These are phyloP conservation scores for Bucco capensis DNA, from an alignment of 2,113 vertebrate genomes.

Conservation along the genomic window DNA sequence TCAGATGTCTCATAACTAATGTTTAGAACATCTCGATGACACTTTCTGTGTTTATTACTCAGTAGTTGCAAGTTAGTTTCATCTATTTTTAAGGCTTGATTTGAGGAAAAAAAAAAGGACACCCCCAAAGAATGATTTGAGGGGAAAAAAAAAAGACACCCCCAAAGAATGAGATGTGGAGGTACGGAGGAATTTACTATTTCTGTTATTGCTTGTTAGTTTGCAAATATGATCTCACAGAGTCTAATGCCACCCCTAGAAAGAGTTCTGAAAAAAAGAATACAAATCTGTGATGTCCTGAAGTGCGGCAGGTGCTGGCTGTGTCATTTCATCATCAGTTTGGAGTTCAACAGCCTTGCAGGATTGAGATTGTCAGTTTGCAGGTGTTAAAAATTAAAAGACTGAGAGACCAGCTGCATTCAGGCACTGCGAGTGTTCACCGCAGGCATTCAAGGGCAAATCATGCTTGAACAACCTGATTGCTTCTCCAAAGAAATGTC, in stretches of 20 bases:
- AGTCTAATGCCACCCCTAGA: not conserved
- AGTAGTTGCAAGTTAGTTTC: not conserved
- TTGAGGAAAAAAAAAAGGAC: too few species aligned
- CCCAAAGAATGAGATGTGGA: not conserved
- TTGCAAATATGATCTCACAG: not conserved
- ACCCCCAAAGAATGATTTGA: too few species aligned
- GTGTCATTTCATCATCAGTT: slow-evolving; percentile 24
- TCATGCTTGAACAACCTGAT: slow-evolving; percentile 50
- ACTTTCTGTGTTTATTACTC: not conserved
- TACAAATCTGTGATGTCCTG: not conserved
- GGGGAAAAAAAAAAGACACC: not conserved
- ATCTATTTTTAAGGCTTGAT: not conserved
- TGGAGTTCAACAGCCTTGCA: slow-evolving; percentile 42
- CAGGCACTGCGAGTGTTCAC: not conserved
- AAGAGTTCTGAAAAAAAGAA: not conserved
- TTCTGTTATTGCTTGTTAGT: not conserved
- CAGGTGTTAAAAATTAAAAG: slow-evolving; percentile 60
- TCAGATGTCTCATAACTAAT: not conserved
- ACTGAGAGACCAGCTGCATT: slow-evolving; percentile 45
- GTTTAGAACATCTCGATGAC: not conserved
- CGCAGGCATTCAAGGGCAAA: slow-evolving; percentile 53
- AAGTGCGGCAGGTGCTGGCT: slow-evolving; percentile 37
- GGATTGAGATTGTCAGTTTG: slow-evolving; percentile 33
- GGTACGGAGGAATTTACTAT: not conserved
- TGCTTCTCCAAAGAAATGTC: slow-evolving; percentile 21